phyloP scores from a whole-genome alignment of 2,797 vertebrate species.

The Lemur catta region DNA sequence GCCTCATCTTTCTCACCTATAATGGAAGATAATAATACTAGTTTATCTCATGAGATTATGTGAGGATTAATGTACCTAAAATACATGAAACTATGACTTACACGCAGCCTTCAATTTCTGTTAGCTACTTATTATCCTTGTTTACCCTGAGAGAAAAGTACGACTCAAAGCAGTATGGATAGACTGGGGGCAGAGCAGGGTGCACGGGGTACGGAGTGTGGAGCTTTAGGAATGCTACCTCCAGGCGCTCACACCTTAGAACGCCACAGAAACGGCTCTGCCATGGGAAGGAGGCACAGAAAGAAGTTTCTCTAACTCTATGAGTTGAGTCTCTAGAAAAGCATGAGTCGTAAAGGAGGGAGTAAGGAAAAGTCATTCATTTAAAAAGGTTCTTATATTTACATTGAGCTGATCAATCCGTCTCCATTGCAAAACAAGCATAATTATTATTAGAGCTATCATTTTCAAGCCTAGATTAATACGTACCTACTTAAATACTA shows the following conservation, averaged over 20 bases:
- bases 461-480: background rate
- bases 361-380: background rate
- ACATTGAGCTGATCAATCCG: accelerated
- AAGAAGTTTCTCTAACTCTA: background rate
- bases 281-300: background rate
- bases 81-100: accelerated
- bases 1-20: background rate
- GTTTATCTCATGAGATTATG: accelerated
- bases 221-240: too few species aligned
- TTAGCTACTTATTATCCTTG: background rate
- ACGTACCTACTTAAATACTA: background rate
- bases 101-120: accelerated
- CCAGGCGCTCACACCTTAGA: background rate
- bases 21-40: accelerated
- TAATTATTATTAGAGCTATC: background rate
- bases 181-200: accelerated
- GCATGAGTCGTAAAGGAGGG: background rate
- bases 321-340: background rate
- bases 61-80: background rate
- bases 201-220: accelerated
- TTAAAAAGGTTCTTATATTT: background rate
- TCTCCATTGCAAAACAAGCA: background rate
- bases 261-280: background rate
- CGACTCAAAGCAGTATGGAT: background rate
- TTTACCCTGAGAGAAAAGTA: background rate